Percentiles rank a stretch among this genome's conserved stretches.
Evolutionary conservation across 1,140 invertebrate species (phyloP).

Genomic region (Parapsyche elsis): DNA sequence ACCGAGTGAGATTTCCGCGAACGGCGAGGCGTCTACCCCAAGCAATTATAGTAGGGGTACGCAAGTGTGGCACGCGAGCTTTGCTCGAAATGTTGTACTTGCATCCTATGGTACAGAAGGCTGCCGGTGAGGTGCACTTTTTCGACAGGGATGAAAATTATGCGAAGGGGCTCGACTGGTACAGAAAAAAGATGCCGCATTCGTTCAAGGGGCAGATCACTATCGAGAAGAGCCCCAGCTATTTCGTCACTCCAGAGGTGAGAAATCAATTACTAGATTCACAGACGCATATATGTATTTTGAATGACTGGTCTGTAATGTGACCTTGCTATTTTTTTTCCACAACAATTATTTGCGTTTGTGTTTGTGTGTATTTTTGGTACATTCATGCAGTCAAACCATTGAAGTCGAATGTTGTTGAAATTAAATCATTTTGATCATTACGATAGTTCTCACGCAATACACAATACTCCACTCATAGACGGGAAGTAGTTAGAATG

Average conservation of each 20-base stretch:
- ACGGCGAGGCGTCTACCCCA: conserved; percentile 69
- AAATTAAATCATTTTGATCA: background rate
- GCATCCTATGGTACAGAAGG: conserved; percentile 92
- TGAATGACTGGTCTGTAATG: too few relatives aligned
- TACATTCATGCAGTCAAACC: background rate
- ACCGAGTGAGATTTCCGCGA: conserved; percentile 43
- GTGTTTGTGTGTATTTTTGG: too few relatives aligned
- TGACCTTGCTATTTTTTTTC: background rate
- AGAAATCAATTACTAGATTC: too few relatives aligned
- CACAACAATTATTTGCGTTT: too few relatives aligned
- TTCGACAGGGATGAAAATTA: conserved; percentile 95
- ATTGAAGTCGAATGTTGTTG: background rate
- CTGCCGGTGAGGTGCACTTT: conserved; percentile 93
- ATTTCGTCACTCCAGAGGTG: conserved; percentile 96
- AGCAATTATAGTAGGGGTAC: conserved; percentile 92
- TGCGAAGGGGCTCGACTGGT: conserved; percentile 91
- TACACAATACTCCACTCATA: background rate
- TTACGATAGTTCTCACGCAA: background rate
- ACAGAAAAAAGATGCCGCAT: conserved; percentile 91
- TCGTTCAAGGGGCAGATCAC: conserved; percentile 91
- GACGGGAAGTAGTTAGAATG: too few relatives aligned
- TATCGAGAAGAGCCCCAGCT: conserved; percentile 97
- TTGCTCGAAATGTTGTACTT: conserved; percentile 94
- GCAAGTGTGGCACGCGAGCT: conserved; percentile 94
- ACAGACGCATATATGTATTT: too few relatives aligned